These are phyloP conservation scores for Scortum barcoo DNA, from an alignment of 2,113 vertebrate genomes.

Conservation along the genomic window DNA sequence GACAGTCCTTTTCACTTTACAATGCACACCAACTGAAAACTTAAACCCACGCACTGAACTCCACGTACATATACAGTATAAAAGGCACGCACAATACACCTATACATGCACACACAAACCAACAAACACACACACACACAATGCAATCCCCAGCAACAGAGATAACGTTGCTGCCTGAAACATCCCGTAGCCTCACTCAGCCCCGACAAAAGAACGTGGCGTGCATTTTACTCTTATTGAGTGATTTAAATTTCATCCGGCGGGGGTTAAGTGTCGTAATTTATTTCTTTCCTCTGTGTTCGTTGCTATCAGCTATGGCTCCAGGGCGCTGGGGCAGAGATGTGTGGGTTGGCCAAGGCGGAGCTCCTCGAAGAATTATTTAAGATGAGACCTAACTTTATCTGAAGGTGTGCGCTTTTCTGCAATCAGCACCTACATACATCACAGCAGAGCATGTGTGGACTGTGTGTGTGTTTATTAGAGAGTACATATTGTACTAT, in stretches of 20 bases:
- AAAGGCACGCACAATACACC: constrained; percentile 2
- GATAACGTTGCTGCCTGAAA: constrained; percentile 50
- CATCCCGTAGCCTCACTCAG: constrained; percentile 39
- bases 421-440: constrained; percentile 34
- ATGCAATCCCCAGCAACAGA: neutral
- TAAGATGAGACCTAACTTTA: constrained; percentile 51
- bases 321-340: constrained; percentile 10
- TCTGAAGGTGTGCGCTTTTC: constrained; percentile 27
- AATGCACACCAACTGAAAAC: neutral
- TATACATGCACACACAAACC: constrained; percentile 16
- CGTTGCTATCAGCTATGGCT: constrained; percentile 38
- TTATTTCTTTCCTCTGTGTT: constrained; percentile 42
- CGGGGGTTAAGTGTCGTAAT: constrained; percentile 33
- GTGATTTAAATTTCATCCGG: constrained; percentile 35
- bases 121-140: constrained; percentile 19
- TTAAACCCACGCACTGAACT: constrained; percentile 2
- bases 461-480: constrained; percentile 5
- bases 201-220: constrained; percentile 25
- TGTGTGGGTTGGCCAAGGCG: constrained; percentile 36
- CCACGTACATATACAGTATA: neutral
- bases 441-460: constrained; percentile 6
- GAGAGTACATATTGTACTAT: neutral
- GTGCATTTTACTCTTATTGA: constrained; percentile 36
- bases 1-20: constrained; percentile 26
- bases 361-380: constrained; percentile 61